Evolutionary conservation across 2,888 invertebrate species (phyloP).

Genomic region (Mystacides longicornis): DNA sequence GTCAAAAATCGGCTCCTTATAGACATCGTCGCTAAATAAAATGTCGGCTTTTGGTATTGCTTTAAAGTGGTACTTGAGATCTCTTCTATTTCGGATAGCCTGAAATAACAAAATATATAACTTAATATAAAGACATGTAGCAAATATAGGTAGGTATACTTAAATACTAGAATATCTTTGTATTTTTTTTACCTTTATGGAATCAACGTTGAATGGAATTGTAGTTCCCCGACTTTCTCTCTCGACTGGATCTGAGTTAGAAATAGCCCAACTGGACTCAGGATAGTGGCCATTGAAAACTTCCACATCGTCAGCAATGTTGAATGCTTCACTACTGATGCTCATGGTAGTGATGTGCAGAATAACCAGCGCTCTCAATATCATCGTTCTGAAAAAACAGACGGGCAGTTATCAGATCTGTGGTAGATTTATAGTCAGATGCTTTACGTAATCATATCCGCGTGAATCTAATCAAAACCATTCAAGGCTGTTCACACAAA

Average conservation of each 20-base stretch:
- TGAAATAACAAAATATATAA: slow-evolving; percentile 5
- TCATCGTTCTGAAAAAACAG: too few relatives aligned
- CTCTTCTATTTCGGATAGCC: slow-evolving; percentile 26
- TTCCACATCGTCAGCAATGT: neutral
- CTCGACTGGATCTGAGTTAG: neutral
- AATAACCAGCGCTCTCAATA: too few relatives aligned
- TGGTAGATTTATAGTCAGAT: too few relatives aligned
- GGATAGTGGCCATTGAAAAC: neutral
- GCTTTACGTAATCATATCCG: too few relatives aligned
- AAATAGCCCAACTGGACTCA: neutral
- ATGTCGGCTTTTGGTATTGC: slow-evolving; percentile 27
- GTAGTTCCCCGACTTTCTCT: neutral
- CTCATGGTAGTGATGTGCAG: too few relatives aligned
- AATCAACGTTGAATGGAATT: neutral
- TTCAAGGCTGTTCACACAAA: too few relatives aligned
- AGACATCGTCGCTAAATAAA: slow-evolving; percentile 25
- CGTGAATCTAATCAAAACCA: too few relatives aligned
- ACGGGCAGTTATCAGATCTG: too few relatives aligned
- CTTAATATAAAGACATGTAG: neutral
- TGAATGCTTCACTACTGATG: neutral
- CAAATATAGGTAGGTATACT: neutral
- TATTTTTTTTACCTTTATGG: neutral
- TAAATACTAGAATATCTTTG: too few relatives aligned
- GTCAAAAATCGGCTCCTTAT: slow-evolving; percentile 9
- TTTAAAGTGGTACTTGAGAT: slow-evolving; percentile 26